Evolutionary conservation across 1,140 invertebrate genomes (phyloP).

Genomic region (Globodera rostochiensis): DNA sequence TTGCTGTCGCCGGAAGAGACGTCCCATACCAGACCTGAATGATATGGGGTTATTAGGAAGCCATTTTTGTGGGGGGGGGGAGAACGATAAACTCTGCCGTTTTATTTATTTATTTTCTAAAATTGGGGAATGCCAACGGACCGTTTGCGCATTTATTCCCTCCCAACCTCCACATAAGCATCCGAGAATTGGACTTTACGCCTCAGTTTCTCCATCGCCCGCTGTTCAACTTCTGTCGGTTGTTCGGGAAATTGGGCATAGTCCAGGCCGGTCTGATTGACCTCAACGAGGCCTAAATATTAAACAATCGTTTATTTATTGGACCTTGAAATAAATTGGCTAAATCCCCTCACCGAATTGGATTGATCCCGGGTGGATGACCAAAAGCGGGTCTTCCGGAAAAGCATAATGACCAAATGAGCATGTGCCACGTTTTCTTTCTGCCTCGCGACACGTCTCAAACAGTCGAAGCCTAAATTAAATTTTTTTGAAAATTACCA

Average conservation of each 20-base stretch:
- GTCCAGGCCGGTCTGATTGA: slow-evolving; percentile 52
- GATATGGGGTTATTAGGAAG: background rate
- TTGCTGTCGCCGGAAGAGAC: background rate
- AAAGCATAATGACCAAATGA: slow-evolving; percentile 52
- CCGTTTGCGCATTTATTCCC: background rate
- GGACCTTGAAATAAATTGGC: too few species aligned
- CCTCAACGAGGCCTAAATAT: slow-evolving; percentile 19
- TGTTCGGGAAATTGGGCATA: slow-evolving; percentile 43
- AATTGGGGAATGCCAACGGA: too few species aligned
- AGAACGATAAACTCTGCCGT: too few species aligned
- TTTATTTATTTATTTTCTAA: too few species aligned
- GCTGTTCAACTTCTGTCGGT: slow-evolving; percentile 36
- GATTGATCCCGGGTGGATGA: background rate
- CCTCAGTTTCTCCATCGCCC: slow-evolving; percentile 39
- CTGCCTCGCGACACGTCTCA: slow-evolving; percentile 33
- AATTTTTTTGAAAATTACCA: too few species aligned
- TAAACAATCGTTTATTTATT: too few species aligned
- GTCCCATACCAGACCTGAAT: slow-evolving; percentile 14
- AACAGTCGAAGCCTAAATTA: slow-evolving; percentile 38
- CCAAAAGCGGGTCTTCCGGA: slow-evolving; percentile 53
- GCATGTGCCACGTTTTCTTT: slow-evolving; percentile 41
- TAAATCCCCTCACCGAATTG: background rate
- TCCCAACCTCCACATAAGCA: slow-evolving; percentile 47
- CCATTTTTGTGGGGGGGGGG: background rate
- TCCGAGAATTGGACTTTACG: slow-evolving; percentile 45